Evolutionary conservation across 2,888 invertebrate genomes (phyloP).

Genomic region (Cephus spinipes): DNA sequence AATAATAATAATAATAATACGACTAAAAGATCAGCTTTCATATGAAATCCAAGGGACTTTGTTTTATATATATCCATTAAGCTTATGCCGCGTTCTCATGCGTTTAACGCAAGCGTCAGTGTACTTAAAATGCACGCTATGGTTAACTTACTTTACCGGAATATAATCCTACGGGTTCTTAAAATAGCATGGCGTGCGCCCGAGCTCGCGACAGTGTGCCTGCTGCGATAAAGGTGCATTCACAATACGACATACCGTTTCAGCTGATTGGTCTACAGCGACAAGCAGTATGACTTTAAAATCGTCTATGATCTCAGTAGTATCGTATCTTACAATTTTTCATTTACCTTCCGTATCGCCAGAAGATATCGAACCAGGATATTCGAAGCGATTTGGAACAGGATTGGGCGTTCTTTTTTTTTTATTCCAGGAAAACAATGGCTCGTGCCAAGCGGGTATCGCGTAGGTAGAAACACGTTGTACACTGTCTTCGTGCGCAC

Average conservation of each 20-base stretch:
- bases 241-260: not conserved
- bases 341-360: not conserved
- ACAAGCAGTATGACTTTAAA: not conserved
- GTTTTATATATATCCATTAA: not conserved
- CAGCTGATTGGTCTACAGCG: not conserved
- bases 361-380: not conserved
- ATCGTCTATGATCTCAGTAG: not conserved
- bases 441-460: not conserved
- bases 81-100: not conserved
- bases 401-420: not conserved
- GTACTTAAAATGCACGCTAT: constrained; percentile 33
- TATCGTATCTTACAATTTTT: not conserved
- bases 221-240: not conserved
- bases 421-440: not conserved
- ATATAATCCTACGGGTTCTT: constrained; percentile 15
- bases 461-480: not conserved
- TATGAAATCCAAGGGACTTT: not conserved
- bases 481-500: not conserved
- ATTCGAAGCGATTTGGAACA: not conserved
- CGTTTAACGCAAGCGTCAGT: constrained; percentile 26
- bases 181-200: constrained; percentile 10
- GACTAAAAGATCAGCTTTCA: not conserved
- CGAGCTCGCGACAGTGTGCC: constrained; percentile 2
- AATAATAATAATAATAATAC: not conserved
- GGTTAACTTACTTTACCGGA: constrained; percentile 12